Evolutionary conservation across 1,140 invertebrate genomes (phyloP).

Genomic region (Solen grandis): DNA sequence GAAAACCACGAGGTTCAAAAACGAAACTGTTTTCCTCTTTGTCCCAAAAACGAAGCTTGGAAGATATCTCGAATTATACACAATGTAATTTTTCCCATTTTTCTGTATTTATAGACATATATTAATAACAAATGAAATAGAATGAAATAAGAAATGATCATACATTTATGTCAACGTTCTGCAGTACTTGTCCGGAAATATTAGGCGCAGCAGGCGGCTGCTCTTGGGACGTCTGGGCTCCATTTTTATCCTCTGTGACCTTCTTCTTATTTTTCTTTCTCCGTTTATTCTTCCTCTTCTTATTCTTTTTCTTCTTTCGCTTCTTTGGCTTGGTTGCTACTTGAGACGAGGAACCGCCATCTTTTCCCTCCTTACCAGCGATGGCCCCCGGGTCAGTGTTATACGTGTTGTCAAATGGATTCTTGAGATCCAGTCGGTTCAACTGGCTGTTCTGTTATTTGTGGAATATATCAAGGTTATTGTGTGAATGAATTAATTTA

Average conservation of each 20-base stretch:
- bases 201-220: conserved; percentile 6
- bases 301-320: conserved; percentile 53
- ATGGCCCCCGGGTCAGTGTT: conserved; percentile 63
- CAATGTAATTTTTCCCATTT: too few species aligned
- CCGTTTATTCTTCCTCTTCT: conserved; percentile 52
- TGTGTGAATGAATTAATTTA: too few species aligned
- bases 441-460: not conserved
- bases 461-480: too few species aligned
- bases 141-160: too few species aligned
- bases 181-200: conserved; percentile 8
- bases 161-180: conserved; percentile 57
- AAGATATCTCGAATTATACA: too few species aligned
- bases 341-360: not conserved
- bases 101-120: too few species aligned
- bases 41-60: too few species aligned
- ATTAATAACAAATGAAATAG: too few species aligned
- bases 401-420: conserved; percentile 64
- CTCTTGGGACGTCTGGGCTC: conserved; percentile 28
- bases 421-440: not conserved
- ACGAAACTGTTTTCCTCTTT: too few species aligned
- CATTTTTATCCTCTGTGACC: conserved; percentile 48
- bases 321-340: conserved; percentile 15
- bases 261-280: conserved; percentile 61
- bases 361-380: not conserved
- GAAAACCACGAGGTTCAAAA: too few species aligned